phyloP scores from a whole-genome alignment of 2,113 vertebrate genomes.

The Gymnorhina tibicen region DNA sequence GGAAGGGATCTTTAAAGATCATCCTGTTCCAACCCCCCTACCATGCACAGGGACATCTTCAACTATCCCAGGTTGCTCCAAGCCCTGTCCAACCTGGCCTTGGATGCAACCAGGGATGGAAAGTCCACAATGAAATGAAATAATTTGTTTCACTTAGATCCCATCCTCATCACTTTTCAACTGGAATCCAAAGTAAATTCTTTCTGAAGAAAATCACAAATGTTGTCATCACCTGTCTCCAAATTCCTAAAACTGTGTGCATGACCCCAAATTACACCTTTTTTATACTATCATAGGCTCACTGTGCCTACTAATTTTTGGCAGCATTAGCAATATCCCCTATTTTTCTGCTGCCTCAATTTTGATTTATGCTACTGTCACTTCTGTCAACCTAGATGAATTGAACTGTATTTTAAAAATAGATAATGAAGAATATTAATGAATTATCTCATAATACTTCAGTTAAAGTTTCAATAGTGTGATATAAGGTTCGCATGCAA shows the following conservation, averaged over 20 bases:
- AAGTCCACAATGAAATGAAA: not conserved
- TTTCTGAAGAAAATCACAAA: not conserved
- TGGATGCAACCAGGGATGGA: no score
- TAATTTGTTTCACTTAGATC: not conserved
- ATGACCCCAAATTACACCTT: not conserved
- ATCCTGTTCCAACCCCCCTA: not conserved
- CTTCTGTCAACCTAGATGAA: conserved; percentile 27
- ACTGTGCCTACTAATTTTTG: not conserved
- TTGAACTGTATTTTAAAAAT: not conserved
- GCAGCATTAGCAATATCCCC: not conserved
- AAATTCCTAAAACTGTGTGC: not conserved
- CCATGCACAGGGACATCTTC: not conserved
- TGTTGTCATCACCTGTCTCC: not conserved
- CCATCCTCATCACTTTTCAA: not conserved
- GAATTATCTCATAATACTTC: not conserved
- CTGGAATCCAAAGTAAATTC: not conserved
- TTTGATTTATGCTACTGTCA: not conserved
- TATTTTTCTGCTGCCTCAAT: not conserved
- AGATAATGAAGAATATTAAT: not conserved
- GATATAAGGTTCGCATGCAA: not conserved
- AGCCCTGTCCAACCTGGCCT: not conserved
- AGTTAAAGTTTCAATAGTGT: not conserved
- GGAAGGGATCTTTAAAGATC: not conserved
- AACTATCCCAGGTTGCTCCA: not conserved
- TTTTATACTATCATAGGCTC: not conserved